These are phyloP conservation scores for Microcebus murinus DNA, from an alignment of 2,113 vertebrate species.

Conservation along the genomic window DNA sequence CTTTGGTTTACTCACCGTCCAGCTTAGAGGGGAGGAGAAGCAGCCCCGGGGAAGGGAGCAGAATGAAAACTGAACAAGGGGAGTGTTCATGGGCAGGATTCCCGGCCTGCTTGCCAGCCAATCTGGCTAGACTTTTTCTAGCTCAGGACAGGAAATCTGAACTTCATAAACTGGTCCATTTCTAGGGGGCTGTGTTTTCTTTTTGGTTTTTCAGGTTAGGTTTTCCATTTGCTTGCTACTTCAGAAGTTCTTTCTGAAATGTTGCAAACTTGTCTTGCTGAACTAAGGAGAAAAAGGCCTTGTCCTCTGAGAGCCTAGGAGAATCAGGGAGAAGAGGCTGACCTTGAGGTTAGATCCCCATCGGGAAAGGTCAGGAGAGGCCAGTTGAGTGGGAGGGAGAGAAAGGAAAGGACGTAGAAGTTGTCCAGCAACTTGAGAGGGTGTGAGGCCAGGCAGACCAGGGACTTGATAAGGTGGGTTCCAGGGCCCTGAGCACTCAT, in stretches of 20 bases:
- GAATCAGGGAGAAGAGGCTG: not conserved
- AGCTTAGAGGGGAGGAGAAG: not conserved
- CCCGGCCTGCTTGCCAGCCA: not conserved
- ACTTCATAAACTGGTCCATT: slow-evolving; percentile 68
- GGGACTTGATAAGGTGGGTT: not conserved
- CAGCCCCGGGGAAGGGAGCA: too few species aligned
- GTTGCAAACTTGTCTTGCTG: slow-evolving; percentile 30
- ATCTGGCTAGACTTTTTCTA: slow-evolving; percentile 55
- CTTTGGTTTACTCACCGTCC: not conserved
- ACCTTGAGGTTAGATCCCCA: not conserved
- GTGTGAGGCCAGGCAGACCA: not conserved
- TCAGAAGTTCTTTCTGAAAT: slow-evolving; percentile 39
- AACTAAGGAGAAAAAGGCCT: not conserved
- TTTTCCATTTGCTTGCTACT: slow-evolving; percentile 68
- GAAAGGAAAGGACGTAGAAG: not conserved
- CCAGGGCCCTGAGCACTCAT: not conserved
- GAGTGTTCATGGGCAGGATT: not conserved
- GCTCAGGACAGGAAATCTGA: slow-evolving; percentile 68
- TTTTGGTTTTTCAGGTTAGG: slow-evolving; percentile 61
- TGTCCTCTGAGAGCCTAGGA: not conserved
- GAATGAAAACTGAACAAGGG: not conserved
- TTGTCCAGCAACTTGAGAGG: not conserved
- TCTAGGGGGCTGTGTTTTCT: slow-evolving; percentile 67
- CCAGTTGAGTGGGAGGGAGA: not conserved
- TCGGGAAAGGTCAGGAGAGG: not conserved